Conservation (phyloP, 1,140 invertebrate species). For the Drosophila novamexicana region DNA sequence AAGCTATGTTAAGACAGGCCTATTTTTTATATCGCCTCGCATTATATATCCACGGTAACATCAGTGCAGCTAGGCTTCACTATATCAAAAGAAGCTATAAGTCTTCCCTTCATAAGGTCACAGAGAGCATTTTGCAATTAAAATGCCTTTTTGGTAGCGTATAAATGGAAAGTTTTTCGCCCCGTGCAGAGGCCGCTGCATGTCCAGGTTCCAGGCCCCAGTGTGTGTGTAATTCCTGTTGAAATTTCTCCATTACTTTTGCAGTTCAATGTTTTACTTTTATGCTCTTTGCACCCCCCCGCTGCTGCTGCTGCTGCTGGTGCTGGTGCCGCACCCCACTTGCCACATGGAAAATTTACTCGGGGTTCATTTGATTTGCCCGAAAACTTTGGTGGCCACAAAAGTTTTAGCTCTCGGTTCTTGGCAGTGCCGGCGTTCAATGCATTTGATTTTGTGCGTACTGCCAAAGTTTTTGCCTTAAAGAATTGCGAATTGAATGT, state of each 20-base stretch:
- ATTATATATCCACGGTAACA: too few relatives aligned
- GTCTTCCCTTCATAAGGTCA: neutral
- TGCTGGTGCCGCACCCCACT: constrained; percentile 41
- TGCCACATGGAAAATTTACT: constrained; percentile 74
- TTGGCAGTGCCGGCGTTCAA: constrained; percentile 59
- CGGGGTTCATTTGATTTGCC: constrained; percentile 78
- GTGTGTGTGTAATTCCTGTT: constrained; percentile 58
- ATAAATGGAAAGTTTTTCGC: constrained; percentile 35
- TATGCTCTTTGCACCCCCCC: constrained; percentile 37
- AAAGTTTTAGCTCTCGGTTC: constrained; percentile 69
- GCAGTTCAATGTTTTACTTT: constrained; percentile 79
- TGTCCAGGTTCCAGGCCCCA: constrained; percentile 18
- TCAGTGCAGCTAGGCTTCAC: too few relatives aligned
- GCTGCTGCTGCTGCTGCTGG: constrained; percentile 6
- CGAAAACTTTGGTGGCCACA: constrained; percentile 79
- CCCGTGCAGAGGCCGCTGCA: constrained; percentile 16
- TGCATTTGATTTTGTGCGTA: constrained; percentile 77
- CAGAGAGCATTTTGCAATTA: neutral
- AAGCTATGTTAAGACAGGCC: too few relatives aligned
- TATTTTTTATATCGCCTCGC: too few relatives aligned
- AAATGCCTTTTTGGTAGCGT: constrained; percentile 12
- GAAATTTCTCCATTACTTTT: constrained; percentile 78
- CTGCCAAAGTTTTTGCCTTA: constrained; percentile 51
- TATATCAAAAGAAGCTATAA: neutral
- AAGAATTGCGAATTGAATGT: constrained; percentile 39